Conservation (phyloP, 2,888 invertebrate species). For the Andrena marginata region DNA sequence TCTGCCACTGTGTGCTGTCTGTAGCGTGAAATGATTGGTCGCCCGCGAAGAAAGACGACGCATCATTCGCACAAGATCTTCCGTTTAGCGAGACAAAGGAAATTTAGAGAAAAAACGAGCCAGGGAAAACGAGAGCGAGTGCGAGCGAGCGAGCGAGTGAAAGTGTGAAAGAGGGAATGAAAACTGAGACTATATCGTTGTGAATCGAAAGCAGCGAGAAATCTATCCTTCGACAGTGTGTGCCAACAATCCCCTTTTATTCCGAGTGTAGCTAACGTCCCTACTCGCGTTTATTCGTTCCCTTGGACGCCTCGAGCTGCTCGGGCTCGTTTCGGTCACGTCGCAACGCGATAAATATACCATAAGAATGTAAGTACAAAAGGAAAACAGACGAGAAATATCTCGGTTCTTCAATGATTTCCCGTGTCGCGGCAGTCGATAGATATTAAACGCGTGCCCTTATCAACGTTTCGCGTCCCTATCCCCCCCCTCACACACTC, state of each 20-base stretch:
- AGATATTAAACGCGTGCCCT: slow-evolving; percentile 43
- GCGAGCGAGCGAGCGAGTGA: background rate
- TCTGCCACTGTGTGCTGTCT: slow-evolving; percentile 28
- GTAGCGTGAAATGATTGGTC: slow-evolving; percentile 62
- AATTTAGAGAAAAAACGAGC: slow-evolving; percentile 36
- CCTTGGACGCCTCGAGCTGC: slow-evolving; percentile 8
- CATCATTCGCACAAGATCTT: slow-evolving; percentile 78
- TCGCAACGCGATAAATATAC: slow-evolving; percentile 31
- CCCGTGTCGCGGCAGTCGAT: slow-evolving; percentile 50
- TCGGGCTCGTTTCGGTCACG: slow-evolving; percentile 22
- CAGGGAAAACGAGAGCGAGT: background rate
- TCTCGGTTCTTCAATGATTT: slow-evolving; percentile 53
- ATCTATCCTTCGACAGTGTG: slow-evolving; percentile 78
- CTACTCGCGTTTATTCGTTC: slow-evolving; percentile 52
- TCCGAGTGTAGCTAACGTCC: slow-evolving; percentile 65
- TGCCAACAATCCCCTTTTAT: slow-evolving; percentile 79
- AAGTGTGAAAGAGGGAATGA: slow-evolving; percentile 15
- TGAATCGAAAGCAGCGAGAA: slow-evolving; percentile 68
- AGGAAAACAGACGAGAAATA: slow-evolving; percentile 27
- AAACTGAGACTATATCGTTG: slow-evolving; percentile 15
- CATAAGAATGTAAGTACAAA: slow-evolving; percentile 66
- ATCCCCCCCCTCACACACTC: background rate
- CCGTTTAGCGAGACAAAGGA: slow-evolving; percentile 69
- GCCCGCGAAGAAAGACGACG: slow-evolving; percentile 48
- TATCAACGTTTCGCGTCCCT: slow-evolving; percentile 6